Conservation (phyloP, 1,140 invertebrate species). For the Eueides isabella region DNA sequence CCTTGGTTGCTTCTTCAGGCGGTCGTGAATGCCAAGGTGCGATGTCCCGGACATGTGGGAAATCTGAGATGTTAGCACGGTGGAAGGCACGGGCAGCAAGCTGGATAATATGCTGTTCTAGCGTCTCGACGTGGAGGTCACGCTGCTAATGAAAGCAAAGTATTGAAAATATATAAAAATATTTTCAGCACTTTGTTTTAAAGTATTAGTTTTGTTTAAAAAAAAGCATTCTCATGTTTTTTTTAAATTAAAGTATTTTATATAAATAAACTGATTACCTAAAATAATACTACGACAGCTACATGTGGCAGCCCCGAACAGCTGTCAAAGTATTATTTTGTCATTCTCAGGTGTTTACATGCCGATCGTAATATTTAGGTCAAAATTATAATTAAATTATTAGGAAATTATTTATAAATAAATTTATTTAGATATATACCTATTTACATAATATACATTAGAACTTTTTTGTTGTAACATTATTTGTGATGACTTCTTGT, state of each 20-base stretch:
- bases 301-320: conserved; percentile 8
- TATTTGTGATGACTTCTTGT: conserved; percentile 76
- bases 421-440: conserved; percentile 14
- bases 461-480: conserved; percentile 15
- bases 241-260: neutral
- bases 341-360: conserved; percentile 71
- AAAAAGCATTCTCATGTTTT: no score
- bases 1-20: no score
- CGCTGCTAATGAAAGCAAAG: no score
- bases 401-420: conserved; percentile 24
- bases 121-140: no score
- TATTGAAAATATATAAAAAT: no score
- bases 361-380: conserved; percentile 56
- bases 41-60: no score
- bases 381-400: conserved; percentile 52
- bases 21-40: no score
- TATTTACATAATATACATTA: conserved; percentile 11
- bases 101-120: no score
- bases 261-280: neutral
- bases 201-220: no score
- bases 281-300: neutral
- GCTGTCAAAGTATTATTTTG: conserved; percentile 47
- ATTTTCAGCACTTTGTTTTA: no score
- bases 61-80: no score
- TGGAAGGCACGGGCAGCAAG: no score